Evolutionary conservation across 2,797 vertebrate genomes (phyloP).

Genomic region (Phalloptychus januarius): DNA sequence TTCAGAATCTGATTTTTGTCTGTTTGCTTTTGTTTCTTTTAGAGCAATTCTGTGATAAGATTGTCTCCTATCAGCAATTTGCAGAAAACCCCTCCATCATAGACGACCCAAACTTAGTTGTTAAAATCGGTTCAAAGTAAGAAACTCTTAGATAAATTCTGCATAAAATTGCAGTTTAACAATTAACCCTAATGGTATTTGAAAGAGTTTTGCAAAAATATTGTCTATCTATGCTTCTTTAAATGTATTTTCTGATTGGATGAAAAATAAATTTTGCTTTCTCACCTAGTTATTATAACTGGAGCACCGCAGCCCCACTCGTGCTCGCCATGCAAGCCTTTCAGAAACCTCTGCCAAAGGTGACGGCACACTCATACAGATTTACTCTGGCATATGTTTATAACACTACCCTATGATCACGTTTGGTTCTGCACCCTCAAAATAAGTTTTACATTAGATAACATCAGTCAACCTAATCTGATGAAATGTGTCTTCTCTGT

Average conservation of each 20-base stretch:
- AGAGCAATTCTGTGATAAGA: constrained; percentile 87
- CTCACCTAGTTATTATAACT: constrained; percentile 91
- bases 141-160: constrained; percentile 42
- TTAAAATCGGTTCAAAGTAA: constrained; percentile 96
- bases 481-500: constrained; percentile 68
- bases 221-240: constrained; percentile 5
- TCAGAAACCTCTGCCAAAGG: constrained; percentile 99
- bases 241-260: constrained; percentile 1
- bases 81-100: constrained; percentile 93
- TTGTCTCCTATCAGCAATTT: constrained; percentile 93
- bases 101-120: constrained; percentile 95
- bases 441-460: neutral
- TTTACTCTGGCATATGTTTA: neutral
- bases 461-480: neutral
- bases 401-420: constrained; percentile 37
- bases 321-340: constrained; percentile 96
- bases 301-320: constrained; percentile 93
- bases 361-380: constrained; percentile 55
- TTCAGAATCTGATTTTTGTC: neutral
- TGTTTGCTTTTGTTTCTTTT: constrained; percentile 6
- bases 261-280: constrained; percentile 30
- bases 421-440: neutral
- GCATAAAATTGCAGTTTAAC: neutral
- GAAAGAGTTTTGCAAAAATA: neutral
- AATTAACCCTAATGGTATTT: neutral